Evolutionary conservation across 1,140 invertebrate species (phyloP).

Genomic region (Drosophila jambulina): DNA sequence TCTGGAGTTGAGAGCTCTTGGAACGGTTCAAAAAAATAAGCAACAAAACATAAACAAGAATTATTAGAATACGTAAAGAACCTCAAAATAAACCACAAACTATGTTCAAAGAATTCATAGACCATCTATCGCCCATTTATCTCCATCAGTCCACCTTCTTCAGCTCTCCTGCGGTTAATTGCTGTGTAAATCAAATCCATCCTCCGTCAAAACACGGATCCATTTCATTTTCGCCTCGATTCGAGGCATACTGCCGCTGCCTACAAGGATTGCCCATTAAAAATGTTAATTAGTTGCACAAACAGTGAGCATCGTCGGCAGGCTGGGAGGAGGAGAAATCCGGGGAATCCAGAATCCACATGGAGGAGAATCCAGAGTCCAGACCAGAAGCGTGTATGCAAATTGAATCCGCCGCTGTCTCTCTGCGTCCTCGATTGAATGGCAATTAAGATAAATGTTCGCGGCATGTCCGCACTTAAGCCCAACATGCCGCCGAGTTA

Average conservation of each 20-base stretch:
- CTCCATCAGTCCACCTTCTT: conserved; percentile 5
- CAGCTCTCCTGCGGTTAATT: conserved; percentile 48
- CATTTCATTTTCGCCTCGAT: conserved; percentile 61
- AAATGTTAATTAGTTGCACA: conserved; percentile 84
- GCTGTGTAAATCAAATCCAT: conserved; percentile 70
- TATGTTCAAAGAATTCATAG: not conserved
- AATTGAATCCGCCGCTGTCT: conserved; percentile 63
- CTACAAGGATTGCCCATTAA: conserved; percentile 81
- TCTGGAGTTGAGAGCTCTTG: not conserved
- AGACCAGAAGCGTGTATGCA: conserved; percentile 61
- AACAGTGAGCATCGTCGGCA: conserved; percentile 70
- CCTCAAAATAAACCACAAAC: not conserved
- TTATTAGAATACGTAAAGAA: too few species aligned
- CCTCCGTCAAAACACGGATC: conserved; percentile 47
- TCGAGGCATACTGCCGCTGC: conserved; percentile 31
- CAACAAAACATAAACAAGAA: too few species aligned
- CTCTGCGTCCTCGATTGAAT: conserved; percentile 72
- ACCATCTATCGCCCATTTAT: conserved; percentile 3
- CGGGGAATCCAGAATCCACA: conserved; percentile 4
- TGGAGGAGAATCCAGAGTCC: not conserved
- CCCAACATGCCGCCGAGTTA: conserved; percentile 33
- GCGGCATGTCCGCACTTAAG: conserved; percentile 78
- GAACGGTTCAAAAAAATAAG: not conserved
- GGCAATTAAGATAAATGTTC: conserved; percentile 83
- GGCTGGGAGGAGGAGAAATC: conserved; percentile 1